Conservation (phyloP, 2,113 vertebrate species). For the Eulemur rufifrons region DNA sequence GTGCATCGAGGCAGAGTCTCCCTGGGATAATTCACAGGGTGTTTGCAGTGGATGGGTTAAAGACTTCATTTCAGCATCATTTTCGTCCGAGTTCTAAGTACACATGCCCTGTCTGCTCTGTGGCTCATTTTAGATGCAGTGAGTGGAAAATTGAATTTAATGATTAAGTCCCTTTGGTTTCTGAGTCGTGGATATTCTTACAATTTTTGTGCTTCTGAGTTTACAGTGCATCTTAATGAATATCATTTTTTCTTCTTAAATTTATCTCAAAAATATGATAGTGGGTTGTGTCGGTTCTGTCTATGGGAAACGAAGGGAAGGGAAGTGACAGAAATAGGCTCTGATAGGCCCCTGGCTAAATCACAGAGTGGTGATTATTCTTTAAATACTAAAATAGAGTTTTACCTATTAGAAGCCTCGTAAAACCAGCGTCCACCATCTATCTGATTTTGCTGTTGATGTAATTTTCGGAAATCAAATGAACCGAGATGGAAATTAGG, state of each 20-base stretch:
- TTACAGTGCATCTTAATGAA: conserved; percentile 14
- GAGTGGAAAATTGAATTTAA: conserved; percentile 58
- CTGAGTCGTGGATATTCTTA: conserved; percentile 12
- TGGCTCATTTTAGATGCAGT: conserved; percentile 16
- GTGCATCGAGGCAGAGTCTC: conserved; percentile 2
- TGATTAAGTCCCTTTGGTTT: conserved; percentile 45
- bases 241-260: not conserved
- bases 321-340: not conserved
- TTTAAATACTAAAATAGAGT: conserved; percentile 40
- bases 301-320: not conserved
- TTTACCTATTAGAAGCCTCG: conserved; percentile 23
- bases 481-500: conserved; percentile 60
- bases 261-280: not conserved
- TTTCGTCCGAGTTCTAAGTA: not conserved
- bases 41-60: not conserved
- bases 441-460: conserved; percentile 58
- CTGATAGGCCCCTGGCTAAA: not conserved
- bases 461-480: conserved; percentile 60
- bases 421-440: conserved; percentile 35
- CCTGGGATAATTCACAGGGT: not conserved
- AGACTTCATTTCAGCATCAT: not conserved
- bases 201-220: conserved; percentile 25
- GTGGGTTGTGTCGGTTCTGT: not conserved
- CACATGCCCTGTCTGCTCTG: not conserved
- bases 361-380: not conserved